These are phyloP conservation scores for Drosophila borborema DNA, from an alignment of 2,888 invertebrate species.

Conservation along the genomic window DNA sequence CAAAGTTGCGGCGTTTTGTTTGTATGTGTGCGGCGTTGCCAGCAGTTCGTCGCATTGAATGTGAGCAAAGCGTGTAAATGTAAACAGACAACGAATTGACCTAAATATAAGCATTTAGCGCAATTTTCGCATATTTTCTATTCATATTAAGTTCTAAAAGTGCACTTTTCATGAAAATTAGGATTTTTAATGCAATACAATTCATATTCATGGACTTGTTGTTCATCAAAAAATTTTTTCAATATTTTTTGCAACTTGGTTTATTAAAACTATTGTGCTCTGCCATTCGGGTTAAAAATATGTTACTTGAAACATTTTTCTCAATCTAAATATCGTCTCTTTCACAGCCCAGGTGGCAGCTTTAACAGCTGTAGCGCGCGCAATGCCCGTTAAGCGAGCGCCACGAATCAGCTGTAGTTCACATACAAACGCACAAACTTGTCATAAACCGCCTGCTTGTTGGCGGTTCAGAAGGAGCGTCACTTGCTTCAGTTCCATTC, in stretches of 20 bases:
- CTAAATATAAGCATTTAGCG: constrained; percentile 12
- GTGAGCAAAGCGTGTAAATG: constrained; percentile 24
- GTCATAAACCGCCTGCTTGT: constrained; percentile 41
- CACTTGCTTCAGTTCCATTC: constrained; percentile 42
- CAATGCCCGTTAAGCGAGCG: constrained; percentile 55
- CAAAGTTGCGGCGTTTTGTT: constrained; percentile 70
- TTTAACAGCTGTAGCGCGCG: constrained; percentile 59
- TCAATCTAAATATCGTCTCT: background rate
- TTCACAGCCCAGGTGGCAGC: constrained; percentile 58
- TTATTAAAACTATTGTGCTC: too few relatives aligned
- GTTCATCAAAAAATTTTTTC: background rate
- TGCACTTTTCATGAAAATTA: background rate
- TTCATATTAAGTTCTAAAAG: background rate
- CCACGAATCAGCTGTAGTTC: constrained; percentile 59
- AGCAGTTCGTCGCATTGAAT: constrained; percentile 22
- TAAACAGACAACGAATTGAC: constrained; percentile 46
- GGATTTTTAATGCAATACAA: too few relatives aligned
- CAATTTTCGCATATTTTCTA: background rate
- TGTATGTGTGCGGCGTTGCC: constrained; percentile 71
- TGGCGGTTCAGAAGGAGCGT: constrained; percentile 47
- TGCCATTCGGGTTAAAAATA: background rate
- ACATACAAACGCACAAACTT: constrained; percentile 26
- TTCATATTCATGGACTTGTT: background rate
- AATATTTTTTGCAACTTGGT: background rate
- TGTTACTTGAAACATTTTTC: background rate